Conservation (phyloP, 2,888 invertebrate genomes). For the Plebejus anna region DNA sequence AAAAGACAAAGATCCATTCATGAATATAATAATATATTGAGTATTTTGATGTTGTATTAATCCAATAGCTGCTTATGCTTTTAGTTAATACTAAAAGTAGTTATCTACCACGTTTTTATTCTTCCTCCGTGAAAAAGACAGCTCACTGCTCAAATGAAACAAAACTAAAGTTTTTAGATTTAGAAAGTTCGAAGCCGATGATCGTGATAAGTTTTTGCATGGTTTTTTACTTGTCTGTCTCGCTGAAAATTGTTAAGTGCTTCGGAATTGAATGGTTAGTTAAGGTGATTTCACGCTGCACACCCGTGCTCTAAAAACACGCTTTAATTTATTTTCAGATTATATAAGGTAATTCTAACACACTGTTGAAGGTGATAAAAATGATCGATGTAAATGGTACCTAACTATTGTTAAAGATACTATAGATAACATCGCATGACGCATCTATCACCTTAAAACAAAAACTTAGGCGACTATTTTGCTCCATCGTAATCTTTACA, state of each 20-base stretch:
- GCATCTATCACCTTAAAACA: neutral
- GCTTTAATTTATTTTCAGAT: neutral
- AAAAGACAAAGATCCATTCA: too few species aligned
- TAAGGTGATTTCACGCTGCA: neutral
- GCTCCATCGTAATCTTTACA: neutral
- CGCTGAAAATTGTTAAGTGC: conserved; percentile 23
- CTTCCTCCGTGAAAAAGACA: neutral
- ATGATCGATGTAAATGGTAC: neutral
- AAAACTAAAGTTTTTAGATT: conserved; percentile 17
- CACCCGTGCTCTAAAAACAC: neutral
- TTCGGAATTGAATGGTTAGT: conserved; percentile 5
- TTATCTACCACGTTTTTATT: neutral
- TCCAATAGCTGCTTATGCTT: neutral
- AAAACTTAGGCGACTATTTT: neutral
- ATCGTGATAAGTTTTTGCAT: conserved; percentile 18
- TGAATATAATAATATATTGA: too few species aligned
- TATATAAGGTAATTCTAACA: neutral
- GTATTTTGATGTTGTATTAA: neutral
- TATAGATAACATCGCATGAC: neutral
- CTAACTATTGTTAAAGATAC: neutral
- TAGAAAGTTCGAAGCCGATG: conserved; percentile 15
- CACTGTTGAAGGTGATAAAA: neutral
- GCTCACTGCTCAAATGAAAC: neutral
- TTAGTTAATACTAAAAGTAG: neutral
- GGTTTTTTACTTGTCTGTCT: conserved; percentile 23